Evolutionary conservation across 2,113 vertebrate species (phyloP).

Genomic region (Chionodraco myersi): DNA sequence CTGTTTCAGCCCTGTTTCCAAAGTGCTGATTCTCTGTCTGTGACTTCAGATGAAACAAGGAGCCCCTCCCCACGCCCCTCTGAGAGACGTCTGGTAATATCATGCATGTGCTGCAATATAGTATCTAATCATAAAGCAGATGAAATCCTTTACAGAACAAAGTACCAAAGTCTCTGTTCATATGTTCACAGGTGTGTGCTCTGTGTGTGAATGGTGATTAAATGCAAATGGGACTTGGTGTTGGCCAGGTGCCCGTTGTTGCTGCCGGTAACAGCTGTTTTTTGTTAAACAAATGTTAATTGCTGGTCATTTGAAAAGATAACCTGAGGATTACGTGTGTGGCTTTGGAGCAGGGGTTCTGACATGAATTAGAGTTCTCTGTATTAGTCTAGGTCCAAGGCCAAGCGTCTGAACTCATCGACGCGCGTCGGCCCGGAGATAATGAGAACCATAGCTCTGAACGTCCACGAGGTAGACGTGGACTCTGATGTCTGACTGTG

Average conservation of each 20-base stretch:
- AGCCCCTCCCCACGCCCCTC: too few species aligned
- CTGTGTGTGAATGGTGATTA: neutral
- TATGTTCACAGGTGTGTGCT: neutral
- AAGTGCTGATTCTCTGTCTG: too few species aligned
- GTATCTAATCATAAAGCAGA: neutral
- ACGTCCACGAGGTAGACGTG: neutral
- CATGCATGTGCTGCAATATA: too few species aligned
- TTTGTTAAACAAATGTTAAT: constrained; percentile 4
- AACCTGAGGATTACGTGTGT: neutral
- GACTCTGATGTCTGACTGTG: neutral
- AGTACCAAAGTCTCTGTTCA: neutral
- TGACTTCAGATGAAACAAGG: too few species aligned
- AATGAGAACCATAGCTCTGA: neutral
- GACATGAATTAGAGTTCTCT: constrained; percentile 26
- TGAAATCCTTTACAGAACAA: neutral
- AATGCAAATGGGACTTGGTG: neutral
- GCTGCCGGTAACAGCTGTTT: neutral
- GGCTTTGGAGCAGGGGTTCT: neutral
- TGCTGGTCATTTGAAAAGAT: constrained; percentile 11
- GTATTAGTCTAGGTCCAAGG: constrained; percentile 3
- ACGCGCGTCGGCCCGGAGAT: constrained; percentile 4
- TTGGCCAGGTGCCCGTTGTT: neutral
- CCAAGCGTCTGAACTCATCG: constrained; percentile 10
- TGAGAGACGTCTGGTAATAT: too few species aligned
- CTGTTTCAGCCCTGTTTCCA: too few species aligned